Base-by-base conservation (phyloP, 2,888 invertebrate species). In the Sericinus montela region DNA sequence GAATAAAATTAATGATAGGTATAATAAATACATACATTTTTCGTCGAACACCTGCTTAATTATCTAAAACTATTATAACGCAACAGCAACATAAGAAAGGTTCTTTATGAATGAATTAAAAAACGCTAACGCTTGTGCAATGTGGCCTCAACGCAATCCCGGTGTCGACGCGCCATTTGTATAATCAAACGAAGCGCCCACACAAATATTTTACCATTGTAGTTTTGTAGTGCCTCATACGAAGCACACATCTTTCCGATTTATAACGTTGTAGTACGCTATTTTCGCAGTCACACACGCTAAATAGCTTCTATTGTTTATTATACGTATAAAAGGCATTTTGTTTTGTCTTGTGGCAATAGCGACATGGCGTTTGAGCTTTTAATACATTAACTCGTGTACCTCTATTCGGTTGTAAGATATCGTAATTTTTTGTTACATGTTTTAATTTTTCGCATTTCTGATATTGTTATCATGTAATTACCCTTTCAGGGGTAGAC, bases 171-270 rank as follows among this genome's bases (percentile, higher is more conserved):
- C 51, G n/a, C 23, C 35, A 37, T 39, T 47, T 45, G 30, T 43
- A 16, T 48, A 42, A 48, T 32, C 25, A 28, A 14, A 38, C 32
- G 28, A 34, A 48, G 25, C 48, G 25, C 15, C 36, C 14, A 53
- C 52, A 52, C 48, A 55, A 58, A 56, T 51, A 56, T 54, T 56
- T 54, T 40, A 35, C 39, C 50, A 56, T 58, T 58, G 53, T 56
- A 35, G 14, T 34, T 54, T 58, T 58, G 53, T 56, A 35, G 14
- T 34, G 35, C 29, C 15, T 10, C 23, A 29, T 38, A 15, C 14
- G 37, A 28, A n/a, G 14, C 30, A 29, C 41, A 35, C 15, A n/a
- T 37, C 30, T 35, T 42, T 30, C 11, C 39, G 39, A 49, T 49
- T 39, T 44, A 44, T 44, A 49, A 49, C 44, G 34, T 13, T 28